These are phyloP conservation scores for Oegoconia quadripuncta DNA, from an alignment of 2,888 invertebrate genomes.

Conservation along the genomic window DNA sequence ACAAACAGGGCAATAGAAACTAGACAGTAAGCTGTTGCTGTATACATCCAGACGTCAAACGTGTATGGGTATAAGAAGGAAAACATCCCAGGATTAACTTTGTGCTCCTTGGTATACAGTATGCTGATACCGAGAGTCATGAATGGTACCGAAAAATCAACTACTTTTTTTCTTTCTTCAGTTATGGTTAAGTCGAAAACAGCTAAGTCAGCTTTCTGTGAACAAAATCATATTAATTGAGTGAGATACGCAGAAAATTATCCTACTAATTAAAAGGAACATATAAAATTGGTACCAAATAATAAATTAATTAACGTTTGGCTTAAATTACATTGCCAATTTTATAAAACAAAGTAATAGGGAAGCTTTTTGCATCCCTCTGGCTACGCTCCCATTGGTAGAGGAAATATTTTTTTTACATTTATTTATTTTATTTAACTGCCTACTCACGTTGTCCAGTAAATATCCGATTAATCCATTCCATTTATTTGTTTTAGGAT, in stretches of 20 bases:
- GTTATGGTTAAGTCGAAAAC: slow-evolving; percentile 92
- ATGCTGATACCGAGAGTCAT: slow-evolving; percentile 97
- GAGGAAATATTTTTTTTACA: not conserved
- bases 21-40: slow-evolving; percentile 89
- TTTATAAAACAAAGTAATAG: too few relatives aligned
- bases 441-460: slow-evolving; percentile 51
- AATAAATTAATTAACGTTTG: too few relatives aligned
- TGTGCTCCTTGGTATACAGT: slow-evolving; percentile 87
- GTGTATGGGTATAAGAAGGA: slow-evolving; percentile 93
- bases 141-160: slow-evolving; percentile 97
- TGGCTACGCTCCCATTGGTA: too few relatives aligned
- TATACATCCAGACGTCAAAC: slow-evolving; percentile 91
- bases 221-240: too few relatives aligned
- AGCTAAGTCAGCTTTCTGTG: slow-evolving; percentile 62
- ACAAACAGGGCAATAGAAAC: slow-evolving; percentile 90
- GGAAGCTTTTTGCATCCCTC: too few relatives aligned
- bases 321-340: too few relatives aligned
- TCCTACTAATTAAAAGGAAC: too few relatives aligned
- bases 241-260: too few relatives aligned
- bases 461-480: slow-evolving; percentile 59
- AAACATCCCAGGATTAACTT: slow-evolving; percentile 87
- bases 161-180: slow-evolving; percentile 90
- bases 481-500: slow-evolving; percentile 55
- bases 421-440: not conserved
- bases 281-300: too few relatives aligned